Evolutionary conservation across 2,888 invertebrate genomes (phyloP).

Genomic region (Sepiola atlantica): DNA sequence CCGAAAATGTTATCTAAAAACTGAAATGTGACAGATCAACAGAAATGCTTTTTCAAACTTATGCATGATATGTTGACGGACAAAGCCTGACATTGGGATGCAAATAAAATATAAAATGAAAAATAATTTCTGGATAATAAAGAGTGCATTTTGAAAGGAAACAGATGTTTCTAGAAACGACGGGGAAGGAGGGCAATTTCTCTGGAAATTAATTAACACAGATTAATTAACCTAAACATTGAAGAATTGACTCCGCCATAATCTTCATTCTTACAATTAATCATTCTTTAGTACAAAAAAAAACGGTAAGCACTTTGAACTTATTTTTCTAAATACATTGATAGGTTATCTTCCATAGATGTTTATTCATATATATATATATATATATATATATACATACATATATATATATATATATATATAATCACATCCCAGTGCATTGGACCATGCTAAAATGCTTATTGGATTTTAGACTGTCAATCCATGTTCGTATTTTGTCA

Average conservation of each 20-base stretch:
- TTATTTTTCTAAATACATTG: not conserved
- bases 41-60: too few relatives aligned
- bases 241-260: not conserved
- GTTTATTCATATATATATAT: not conserved
- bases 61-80: too few relatives aligned
- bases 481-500: not conserved
- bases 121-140: not conserved
- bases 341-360: not conserved
- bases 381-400: not conserved
- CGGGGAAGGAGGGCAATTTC: not conserved
- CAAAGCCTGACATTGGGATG: too few relatives aligned
- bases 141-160: not conserved
- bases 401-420: not conserved
- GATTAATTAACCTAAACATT: not conserved
- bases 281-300: not conserved
- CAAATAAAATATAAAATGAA: not conserved
- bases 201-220: not conserved
- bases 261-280: not conserved
- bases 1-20: too few relatives aligned
- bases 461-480: not conserved
- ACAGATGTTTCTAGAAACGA: not conserved
- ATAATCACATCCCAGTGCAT: not conserved
- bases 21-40: too few relatives aligned
- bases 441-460: constrained; percentile 32
- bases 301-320: not conserved